phyloP scores from a whole-genome alignment of 2,888 invertebrate species.

The Operophtera brumata region DNA sequence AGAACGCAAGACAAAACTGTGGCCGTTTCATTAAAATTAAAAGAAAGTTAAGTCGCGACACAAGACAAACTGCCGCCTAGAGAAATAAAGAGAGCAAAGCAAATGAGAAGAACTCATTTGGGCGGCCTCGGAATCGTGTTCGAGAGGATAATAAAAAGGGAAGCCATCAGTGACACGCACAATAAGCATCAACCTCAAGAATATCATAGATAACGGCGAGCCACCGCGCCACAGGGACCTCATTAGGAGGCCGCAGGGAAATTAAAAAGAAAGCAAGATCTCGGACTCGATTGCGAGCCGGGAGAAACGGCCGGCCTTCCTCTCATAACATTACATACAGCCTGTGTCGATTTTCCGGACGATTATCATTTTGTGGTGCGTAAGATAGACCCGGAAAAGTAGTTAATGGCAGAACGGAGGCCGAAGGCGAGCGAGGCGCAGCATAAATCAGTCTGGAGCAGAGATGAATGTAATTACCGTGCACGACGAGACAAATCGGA shows the following conservation, averaged over 20 bases:
- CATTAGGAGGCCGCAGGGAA: slow-evolving; percentile 81
- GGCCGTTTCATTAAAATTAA: slow-evolving; percentile 67
- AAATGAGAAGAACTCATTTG: slow-evolving; percentile 79
- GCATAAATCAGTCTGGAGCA: slow-evolving; percentile 67
- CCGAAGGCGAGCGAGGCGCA: slow-evolving; percentile 48
- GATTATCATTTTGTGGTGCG: slow-evolving; percentile 81
- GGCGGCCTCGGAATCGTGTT: slow-evolving; percentile 78
- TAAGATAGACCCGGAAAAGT: slow-evolving; percentile 72
- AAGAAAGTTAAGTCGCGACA: slow-evolving; percentile 71
- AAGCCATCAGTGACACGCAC: slow-evolving; percentile 81
- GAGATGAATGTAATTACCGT: slow-evolving; percentile 67
- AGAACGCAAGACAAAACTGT: slow-evolving; percentile 48
- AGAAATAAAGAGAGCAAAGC: slow-evolving; percentile 79
- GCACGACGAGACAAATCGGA: slow-evolving; percentile 60
- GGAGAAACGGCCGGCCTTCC: slow-evolving; percentile 74
- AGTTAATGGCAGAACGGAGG: slow-evolving; percentile 65
- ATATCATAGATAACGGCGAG: slow-evolving; percentile 80
- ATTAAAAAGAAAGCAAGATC: slow-evolving; percentile 81
- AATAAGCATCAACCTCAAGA: slow-evolving; percentile 82
- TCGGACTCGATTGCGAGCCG: slow-evolving; percentile 77
- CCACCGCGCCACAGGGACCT: slow-evolving; percentile 69
- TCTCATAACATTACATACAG: slow-evolving; percentile 81
- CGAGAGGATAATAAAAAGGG: slow-evolving; percentile 80
- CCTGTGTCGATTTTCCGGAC: slow-evolving; percentile 78
- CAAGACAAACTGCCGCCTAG: slow-evolving; percentile 77